These are phyloP conservation scores for Nycteola revayana DNA, from an alignment of 2,888 invertebrate genomes.

Conservation along the genomic window DNA sequence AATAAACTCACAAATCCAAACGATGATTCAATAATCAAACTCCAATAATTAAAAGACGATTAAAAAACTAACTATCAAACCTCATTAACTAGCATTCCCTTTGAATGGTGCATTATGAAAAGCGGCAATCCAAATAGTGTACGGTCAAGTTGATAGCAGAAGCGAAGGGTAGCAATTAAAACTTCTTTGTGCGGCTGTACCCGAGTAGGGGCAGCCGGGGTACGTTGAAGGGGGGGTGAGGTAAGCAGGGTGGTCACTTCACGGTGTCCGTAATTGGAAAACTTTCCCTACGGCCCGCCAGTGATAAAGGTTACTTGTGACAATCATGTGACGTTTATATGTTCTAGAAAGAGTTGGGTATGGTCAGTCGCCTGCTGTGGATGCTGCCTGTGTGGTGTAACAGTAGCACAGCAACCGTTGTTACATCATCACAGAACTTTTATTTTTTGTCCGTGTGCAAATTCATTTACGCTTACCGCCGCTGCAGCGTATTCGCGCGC, in stretches of 20 bases:
- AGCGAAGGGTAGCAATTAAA: conserved; percentile 77
- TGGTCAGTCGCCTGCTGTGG: too few relatives aligned
- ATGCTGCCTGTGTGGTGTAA: too few relatives aligned
- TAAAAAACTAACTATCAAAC: conserved; percentile 16
- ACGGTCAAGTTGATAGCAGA: conserved; percentile 58
- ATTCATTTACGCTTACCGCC: too few relatives aligned
- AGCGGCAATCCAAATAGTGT: conserved; percentile 65
- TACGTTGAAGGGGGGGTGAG: conserved; percentile 26
- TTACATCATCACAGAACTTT: too few relatives aligned
- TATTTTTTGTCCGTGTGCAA: too few relatives aligned
- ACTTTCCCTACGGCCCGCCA: conserved; percentile 47
- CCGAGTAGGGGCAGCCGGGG: conserved; percentile 20
- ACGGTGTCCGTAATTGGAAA: conserved; percentile 72
- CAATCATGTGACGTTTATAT: conserved; percentile 38
- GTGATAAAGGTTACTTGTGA: conserved; percentile 65
- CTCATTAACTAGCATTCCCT: conserved; percentile 24
- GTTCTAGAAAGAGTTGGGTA: too few relatives aligned
- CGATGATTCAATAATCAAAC: conserved; percentile 2
- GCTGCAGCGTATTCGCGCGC: too few relatives aligned
- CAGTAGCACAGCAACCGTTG: too few relatives aligned
- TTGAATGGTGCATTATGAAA: conserved; percentile 35
- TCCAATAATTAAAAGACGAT: conserved; percentile 14
- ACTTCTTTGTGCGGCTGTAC: conserved; percentile 73
- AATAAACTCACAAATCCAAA: too few relatives aligned
- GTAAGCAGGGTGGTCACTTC: conserved; percentile 62